Percentiles rank a stretch among this genome's conserved stretches.
Evolutionary conservation across 2,113 vertebrate genomes (phyloP).

Genomic region (Thamnophis sirtalis): DNA sequence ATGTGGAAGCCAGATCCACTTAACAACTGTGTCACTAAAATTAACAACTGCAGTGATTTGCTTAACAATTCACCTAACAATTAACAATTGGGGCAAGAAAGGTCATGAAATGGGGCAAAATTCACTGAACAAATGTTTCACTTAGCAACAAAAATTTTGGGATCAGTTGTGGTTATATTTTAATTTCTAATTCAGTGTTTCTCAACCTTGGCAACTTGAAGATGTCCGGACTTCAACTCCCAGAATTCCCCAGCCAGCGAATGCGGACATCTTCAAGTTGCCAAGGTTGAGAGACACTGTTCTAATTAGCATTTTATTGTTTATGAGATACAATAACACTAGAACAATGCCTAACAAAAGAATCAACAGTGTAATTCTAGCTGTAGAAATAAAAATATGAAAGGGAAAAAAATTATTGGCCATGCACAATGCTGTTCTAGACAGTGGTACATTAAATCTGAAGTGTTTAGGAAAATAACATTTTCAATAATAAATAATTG

Average conservation of each 20-base stretch:
- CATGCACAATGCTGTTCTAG: not conserved
- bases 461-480: not conserved
- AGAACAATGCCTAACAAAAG: not conserved
- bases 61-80: not conserved
- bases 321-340: not conserved
- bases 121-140: not conserved
- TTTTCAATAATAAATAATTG: not conserved
- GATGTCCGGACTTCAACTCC: too few relatives aligned
- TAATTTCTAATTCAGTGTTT: too few relatives aligned
- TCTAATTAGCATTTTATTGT: not conserved
- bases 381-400: not conserved
- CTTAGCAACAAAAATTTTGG: not conserved
- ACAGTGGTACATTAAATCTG: not conserved
- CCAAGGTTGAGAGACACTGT: too few relatives aligned
- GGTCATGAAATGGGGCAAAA: not conserved
- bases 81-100: not conserved
- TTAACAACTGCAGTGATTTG: not conserved
- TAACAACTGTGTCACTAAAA: not conserved
- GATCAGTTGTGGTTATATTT: not conserved
- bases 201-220: too few relatives aligned
- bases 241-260: too few relatives aligned
- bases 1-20: not conserved
- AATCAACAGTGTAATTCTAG: not conserved
- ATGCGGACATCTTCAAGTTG: too few relatives aligned
- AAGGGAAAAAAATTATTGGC: not conserved